Evolutionary conservation across 2,797 vertebrate genomes (phyloP), one percentile per base, ranked within the genome.

Genomic region (Leptoclinus maculatus): DNA sequence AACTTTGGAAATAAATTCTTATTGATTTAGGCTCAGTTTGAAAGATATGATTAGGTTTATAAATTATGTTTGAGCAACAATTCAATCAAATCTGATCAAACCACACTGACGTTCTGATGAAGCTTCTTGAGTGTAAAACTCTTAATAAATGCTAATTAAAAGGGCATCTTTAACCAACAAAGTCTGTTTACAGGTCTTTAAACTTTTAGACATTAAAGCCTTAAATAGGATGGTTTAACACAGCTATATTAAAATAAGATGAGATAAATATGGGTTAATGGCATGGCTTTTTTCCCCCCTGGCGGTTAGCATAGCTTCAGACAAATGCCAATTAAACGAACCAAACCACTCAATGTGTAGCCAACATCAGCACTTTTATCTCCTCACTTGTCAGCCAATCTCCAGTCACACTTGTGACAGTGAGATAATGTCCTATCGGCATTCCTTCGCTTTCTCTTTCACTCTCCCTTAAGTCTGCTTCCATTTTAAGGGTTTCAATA

Each of bases 371-470:
- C 77, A 64, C 77, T 69, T 83, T 87, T 86, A 84, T 88, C 88
- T 83, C 45, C 54, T 21, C 7, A 36, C 74, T 71, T 90, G 82
- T 88, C 86, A 53, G 72, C 71, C 80, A 66, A 80, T 78, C 82
- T 88, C 77, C 69, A 72, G 67, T 80, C 87, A 84, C 87, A 84
- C 79, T 72, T 71, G 80, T 78, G 69, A 71, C 78, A 80, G 53
- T 74, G 47, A 76, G 81, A 88, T 83, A 90, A 84, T 36, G 43
- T 59, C 2, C 12, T 6, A 3, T 41, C 71, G 32, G 23, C 74
- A 79, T 83, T 83, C 71, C n/a, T 79, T 58, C 63, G 25, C 65
- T 74, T 80, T 87, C 47, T 60, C 27, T 82, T 72, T 60, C 63
- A n/a, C 60, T 72, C 59, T 32, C 32, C 27, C 73, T 79, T 41